Percentiles rank a stretch among this genome's conserved stretches.
Evolutionary conservation across 2,113 vertebrate genomes (phyloP).

Genomic region (Lophotis ruficrista): DNA sequence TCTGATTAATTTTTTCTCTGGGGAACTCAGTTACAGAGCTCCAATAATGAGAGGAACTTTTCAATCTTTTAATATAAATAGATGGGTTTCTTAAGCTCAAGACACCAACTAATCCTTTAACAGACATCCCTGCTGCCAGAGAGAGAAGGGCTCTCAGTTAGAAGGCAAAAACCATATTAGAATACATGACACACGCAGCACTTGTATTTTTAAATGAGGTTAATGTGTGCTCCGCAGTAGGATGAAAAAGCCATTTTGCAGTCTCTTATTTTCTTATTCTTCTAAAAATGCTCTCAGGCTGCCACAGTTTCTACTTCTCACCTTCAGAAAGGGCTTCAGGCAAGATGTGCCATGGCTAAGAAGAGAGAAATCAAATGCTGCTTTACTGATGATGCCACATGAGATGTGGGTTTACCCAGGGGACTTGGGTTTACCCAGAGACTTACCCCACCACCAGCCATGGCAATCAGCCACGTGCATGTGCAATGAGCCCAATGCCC

Average conservation of each 20-base stretch:
- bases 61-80: neutral
- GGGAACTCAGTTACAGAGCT: neutral
- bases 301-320: neutral
- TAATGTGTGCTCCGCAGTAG: neutral
- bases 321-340: neutral
- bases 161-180: neutral
- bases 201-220: neutral
- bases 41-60: neutral
- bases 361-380: neutral
- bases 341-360: neutral
- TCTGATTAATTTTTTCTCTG: neutral
- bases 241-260: neutral
- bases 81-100: neutral
- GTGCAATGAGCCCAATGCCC: fast-evolving
- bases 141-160: neutral
- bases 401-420: neutral
- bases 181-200: neutral
- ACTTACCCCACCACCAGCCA: neutral
- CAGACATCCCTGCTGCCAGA: neutral
- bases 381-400: neutral
- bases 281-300: neutral
- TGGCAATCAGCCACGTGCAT: fast-evolving
- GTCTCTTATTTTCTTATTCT: neutral
- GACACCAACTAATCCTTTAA: neutral
- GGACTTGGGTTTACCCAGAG: neutral